These are phyloP conservation scores for Dermatemys mawii DNA, from an alignment of 2,113 vertebrate genomes.

Conservation along the genomic window DNA sequence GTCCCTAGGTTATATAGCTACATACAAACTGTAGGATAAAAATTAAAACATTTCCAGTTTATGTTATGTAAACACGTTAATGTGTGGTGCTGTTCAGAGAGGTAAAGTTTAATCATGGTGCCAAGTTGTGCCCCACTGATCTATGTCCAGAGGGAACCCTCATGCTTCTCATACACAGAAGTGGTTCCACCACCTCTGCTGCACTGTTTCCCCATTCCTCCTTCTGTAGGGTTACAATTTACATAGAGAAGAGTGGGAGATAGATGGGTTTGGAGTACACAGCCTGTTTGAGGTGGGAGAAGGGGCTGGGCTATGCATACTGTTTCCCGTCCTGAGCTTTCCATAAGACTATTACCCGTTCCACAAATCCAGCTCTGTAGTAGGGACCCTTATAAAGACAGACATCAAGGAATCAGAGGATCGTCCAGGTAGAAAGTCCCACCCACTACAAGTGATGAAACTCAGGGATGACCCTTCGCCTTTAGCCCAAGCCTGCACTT, in stretches of 20 bases:
- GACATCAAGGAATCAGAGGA: neutral
- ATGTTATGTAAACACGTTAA: neutral
- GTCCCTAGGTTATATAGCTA: neutral
- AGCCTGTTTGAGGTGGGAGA: neutral
- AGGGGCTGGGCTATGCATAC: neutral
- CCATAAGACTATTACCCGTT: neutral
- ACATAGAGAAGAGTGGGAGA: neutral
- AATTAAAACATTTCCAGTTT: neutral
- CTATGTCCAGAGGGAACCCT: no score
- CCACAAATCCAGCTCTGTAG: neutral
- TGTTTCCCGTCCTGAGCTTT: neutral
- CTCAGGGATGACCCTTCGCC: neutral
- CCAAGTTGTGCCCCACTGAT: neutral
- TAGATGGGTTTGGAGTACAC: neutral
- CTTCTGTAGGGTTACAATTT: neutral
- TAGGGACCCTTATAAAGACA: neutral
- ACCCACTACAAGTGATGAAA: neutral
- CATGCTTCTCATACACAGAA: no score
- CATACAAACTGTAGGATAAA: neutral
- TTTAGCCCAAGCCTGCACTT: neutral
- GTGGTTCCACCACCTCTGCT: no score
- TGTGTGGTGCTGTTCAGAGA: neutral
- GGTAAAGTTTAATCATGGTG: neutral
- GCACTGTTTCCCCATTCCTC: no score
- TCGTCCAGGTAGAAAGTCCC: neutral